Evolutionary conservation across 2,113 vertebrate genomes (phyloP).

Genomic region (Eonycteris spelaea): DNA sequence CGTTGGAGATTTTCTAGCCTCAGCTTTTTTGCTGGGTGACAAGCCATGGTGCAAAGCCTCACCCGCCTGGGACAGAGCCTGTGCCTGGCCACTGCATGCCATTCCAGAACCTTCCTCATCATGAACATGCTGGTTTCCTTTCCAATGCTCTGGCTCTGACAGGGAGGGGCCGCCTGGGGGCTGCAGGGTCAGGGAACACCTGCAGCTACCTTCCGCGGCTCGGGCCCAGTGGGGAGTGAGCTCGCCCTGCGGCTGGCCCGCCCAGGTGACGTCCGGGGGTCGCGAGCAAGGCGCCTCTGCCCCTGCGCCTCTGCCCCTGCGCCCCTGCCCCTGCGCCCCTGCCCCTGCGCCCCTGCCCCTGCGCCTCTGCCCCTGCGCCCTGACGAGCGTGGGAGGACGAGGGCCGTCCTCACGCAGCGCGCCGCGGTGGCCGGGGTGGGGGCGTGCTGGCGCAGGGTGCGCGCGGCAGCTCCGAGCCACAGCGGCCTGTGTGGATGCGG

Average conservation of each 20-base stretch:
- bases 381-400: too few relatives aligned
- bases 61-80: neutral
- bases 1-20: neutral
- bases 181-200: fast-evolving
- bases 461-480: neutral
- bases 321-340: fast-evolving
- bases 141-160: neutral
- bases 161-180: too few relatives aligned
- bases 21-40: neutral
- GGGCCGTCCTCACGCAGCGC: neutral
- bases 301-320: too few relatives aligned
- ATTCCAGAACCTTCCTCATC: fast-evolving
- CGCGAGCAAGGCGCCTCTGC: neutral
- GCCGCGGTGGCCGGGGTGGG: fast-evolving
- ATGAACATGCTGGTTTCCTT: neutral
- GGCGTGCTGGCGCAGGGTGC: fast-evolving
- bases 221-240: fast-evolving
- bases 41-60: neutral
- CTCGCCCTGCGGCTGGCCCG: neutral
- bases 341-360: fast-evolving
- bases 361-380: fast-evolving
- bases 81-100: neutral
- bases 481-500: neutral
- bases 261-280: fast-evolving
- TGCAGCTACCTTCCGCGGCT: neutral